Evolutionary conservation across 2,797 vertebrate genomes (phyloP).

Genomic region (Dermochelys coriacea): DNA sequence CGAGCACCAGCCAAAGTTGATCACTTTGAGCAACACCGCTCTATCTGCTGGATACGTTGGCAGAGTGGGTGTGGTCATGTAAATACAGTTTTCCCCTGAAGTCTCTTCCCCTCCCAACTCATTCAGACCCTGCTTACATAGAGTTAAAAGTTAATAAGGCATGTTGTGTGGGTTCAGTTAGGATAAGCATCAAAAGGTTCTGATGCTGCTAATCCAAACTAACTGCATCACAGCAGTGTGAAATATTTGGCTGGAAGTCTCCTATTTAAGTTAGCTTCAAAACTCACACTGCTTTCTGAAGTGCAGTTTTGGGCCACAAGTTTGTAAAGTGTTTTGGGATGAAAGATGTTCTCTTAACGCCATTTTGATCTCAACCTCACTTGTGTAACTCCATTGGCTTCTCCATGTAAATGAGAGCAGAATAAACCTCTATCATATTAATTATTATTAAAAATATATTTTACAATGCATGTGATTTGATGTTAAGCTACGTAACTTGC

Average conservation of each 20-base stretch:
- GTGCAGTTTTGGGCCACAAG: background rate
- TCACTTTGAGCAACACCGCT: too few relatives aligned
- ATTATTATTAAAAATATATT: background rate
- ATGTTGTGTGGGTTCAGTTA: background rate
- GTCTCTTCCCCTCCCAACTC: too few relatives aligned
- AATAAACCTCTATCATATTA: background rate
- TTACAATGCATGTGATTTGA: background rate
- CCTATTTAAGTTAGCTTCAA: background rate
- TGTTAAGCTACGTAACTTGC: background rate
- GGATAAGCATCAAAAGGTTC: fast-evolving
- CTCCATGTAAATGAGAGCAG: background rate
- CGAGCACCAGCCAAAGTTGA: too few relatives aligned
- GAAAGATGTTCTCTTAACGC: background rate
- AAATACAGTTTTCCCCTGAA: too few relatives aligned
- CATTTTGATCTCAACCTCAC: background rate
- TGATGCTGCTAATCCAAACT: background rate
- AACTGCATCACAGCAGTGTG: background rate
- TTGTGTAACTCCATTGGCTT: background rate
- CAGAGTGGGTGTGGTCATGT: too few relatives aligned
- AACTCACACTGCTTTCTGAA: background rate
- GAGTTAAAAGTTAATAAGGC: too few relatives aligned
- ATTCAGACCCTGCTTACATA: too few relatives aligned
- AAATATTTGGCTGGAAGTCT: background rate
- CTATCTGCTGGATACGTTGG: too few relatives aligned
- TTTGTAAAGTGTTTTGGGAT: background rate